These are phyloP conservation scores for Falcunculus frontatus DNA, from an alignment of 2,113 vertebrate genomes.

Conservation along the genomic window DNA sequence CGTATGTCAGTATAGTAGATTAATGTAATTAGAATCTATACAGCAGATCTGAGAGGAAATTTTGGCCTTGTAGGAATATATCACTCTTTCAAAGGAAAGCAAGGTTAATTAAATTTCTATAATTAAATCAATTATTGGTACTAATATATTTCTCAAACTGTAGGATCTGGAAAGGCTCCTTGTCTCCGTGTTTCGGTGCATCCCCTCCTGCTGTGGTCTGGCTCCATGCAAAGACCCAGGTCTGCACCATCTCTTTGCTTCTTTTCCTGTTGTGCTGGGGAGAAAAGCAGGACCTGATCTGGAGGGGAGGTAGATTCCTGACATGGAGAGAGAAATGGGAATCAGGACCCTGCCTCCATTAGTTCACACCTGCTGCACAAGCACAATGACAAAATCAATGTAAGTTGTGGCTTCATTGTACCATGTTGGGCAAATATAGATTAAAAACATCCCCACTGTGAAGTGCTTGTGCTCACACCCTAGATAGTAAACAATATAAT, in stretches of 20 bases:
- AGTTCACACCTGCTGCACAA: constrained; percentile 8
- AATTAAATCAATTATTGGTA: constrained; percentile 4
- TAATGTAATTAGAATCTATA: background rate
- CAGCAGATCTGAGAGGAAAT: background rate
- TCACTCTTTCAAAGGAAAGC: background rate
- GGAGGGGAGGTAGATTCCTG: background rate
- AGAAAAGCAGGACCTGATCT: background rate
- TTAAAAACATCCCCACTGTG: background rate
- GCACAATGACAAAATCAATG: constrained; percentile 14
- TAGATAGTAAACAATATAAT: background rate
- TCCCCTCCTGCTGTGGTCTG: background rate
- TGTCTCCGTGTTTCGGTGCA: background rate
- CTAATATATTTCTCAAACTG: background rate
- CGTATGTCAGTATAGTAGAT: background rate
- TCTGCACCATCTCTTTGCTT: background rate
- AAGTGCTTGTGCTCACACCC: background rate
- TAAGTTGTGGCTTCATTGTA: background rate
- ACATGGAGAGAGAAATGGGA: background rate
- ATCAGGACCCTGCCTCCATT: background rate
- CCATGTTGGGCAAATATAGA: constrained; percentile 1
- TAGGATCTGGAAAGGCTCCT: background rate
- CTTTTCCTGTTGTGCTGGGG: background rate
- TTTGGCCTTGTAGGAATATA: background rate
- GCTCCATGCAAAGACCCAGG: background rate
- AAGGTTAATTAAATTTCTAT: background rate